A percentile compares a stretch with the other conserved stretches of the same genome.
These are phyloP conservation scores for Cerceris rybyensis DNA, from an alignment of 2,888 invertebrate genomes.

Conservation along the genomic window DNA sequence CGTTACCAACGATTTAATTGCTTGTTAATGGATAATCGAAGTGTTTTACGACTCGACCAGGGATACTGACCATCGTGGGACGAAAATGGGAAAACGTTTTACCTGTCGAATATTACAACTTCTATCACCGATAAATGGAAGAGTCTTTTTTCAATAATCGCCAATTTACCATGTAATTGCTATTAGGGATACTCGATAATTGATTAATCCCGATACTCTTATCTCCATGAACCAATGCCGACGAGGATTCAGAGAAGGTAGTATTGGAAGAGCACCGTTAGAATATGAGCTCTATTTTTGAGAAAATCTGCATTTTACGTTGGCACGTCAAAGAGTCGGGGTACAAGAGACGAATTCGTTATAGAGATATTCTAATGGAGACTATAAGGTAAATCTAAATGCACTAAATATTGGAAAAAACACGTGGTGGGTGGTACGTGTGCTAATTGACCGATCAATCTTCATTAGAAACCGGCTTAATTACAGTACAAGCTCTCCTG, in stretches of 20 bases:
- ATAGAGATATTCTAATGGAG: too few species aligned
- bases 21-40: constrained; percentile 64
- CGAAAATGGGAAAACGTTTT: constrained; percentile 6
- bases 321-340: not conserved
- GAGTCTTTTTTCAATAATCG: not conserved
- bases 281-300: too few species aligned
- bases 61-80: constrained; percentile 29
- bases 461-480: constrained; percentile 77
- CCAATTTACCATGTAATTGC: not conserved
- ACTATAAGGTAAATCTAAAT: not conserved
- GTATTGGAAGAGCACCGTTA: too few species aligned
- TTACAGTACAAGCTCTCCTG: constrained; percentile 68
- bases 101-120: constrained; percentile 18
- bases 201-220: too few species aligned
- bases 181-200: not conserved
- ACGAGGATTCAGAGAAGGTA: too few species aligned
- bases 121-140: constrained; percentile 3
- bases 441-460: constrained; percentile 77
- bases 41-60: constrained; percentile 46
- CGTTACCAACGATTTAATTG: constrained; percentile 65
- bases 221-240: too few species aligned
- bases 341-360: not conserved
- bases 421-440: constrained; percentile 62
- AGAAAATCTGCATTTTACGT: too few species aligned
- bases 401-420: constrained; percentile 61